These are phyloP conservation scores for Pomatorhinus ruficollis DNA, from an alignment of 2,113 vertebrate genomes.

Conservation along the genomic window DNA sequence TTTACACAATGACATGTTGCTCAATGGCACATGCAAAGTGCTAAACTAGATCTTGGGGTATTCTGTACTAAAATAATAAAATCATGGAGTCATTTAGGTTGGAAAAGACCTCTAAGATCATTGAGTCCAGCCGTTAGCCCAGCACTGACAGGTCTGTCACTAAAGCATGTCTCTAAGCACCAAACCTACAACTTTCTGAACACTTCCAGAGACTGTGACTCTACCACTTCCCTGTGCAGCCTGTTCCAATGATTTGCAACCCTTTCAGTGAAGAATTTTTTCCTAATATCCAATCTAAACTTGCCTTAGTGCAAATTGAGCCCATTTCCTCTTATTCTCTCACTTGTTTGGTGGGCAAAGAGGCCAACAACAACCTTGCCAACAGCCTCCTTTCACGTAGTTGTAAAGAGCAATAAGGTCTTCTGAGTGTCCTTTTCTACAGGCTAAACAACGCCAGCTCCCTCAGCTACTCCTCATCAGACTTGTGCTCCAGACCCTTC, in stretches of 20 bases:
- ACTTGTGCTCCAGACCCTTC: neutral
- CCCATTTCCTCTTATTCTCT: neutral
- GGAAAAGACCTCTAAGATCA: neutral
- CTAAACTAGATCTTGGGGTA: neutral
- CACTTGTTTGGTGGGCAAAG: neutral
- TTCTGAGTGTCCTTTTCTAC: rapidly evolving
- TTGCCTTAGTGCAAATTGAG: neutral
- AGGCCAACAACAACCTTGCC: neutral
- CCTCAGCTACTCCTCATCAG: neutral
- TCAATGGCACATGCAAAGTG: neutral
- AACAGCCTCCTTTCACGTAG: neutral
- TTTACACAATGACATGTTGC: neutral
- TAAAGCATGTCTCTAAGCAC: neutral
- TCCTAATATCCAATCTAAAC: neutral
- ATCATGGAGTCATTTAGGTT: neutral
- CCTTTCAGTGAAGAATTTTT: neutral
- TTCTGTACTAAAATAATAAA: neutral
- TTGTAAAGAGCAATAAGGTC: neutral
- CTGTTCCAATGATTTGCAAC: neutral
- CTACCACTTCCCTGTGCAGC: neutral
- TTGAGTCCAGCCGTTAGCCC: neutral
- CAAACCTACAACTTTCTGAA: rapidly evolving
- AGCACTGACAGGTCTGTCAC: neutral
- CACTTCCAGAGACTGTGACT: neutral
- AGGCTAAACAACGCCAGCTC: neutral